Percentiles rank a stretch among this genome's conserved stretches.
These are phyloP conservation scores for Bradynema listronoti DNA, from an alignment of 1,140 invertebrate genomes.

Conservation along the genomic window DNA sequence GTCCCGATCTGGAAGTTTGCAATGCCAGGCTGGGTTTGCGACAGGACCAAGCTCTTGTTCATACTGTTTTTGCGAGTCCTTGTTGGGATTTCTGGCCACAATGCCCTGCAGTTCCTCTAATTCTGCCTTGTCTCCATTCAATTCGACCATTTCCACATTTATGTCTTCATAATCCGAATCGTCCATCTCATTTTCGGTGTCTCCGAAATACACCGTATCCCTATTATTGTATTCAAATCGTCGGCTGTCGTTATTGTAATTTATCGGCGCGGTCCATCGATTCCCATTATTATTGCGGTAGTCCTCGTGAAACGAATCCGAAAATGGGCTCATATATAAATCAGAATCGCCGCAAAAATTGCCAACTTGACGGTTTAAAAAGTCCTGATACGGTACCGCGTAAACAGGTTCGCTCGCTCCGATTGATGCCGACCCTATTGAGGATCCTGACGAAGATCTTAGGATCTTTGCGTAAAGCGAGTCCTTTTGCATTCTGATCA, in stretches of 20 bases:
- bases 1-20: constrained; percentile 1
- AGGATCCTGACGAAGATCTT: neutral
- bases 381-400: constrained; percentile 23
- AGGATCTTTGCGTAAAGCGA: neutral
- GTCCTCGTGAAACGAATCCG: neutral
- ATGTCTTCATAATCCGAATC: neutral
- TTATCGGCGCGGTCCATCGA: neutral
- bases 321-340: neutral
- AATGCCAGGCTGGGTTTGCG: neutral
- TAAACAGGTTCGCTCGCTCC: constrained; percentile 12
- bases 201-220: neutral
- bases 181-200: too few relatives aligned
- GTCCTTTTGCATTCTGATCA: neutral
- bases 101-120: constrained; percentile 6
- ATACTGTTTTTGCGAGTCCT: too few relatives aligned
- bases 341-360: neutral
- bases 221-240: neutral
- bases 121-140: neutral
- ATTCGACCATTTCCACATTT: neutral
- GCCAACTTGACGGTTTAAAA: neutral
- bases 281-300: neutral
- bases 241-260: neutral
- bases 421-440: neutral
- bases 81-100: too few relatives aligned
- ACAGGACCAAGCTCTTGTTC: too few relatives aligned